These are phyloP conservation scores for Hirudinaria manillensis DNA, from an alignment of 2,888 invertebrate genomes.

Conservation along the genomic window DNA sequence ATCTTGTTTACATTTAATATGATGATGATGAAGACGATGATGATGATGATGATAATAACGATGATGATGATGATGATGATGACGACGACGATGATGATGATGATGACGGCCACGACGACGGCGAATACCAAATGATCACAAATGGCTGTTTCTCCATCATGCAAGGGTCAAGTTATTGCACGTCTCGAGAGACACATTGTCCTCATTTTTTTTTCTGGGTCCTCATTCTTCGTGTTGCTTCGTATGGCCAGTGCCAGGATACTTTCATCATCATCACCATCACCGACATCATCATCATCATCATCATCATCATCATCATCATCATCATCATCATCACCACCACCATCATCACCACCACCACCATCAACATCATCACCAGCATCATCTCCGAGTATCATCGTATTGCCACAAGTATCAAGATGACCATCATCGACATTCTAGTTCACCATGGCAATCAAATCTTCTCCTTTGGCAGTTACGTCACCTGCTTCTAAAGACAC, in stretches of 20 bases:
- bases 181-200: neutral
- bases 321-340: slow-evolving; percentile 12
- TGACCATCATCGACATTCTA: neutral
- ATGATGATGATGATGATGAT: slow-evolving; percentile 31
- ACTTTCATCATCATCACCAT: slow-evolving; percentile 6
- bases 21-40: slow-evolving; percentile 23
- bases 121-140: neutral
- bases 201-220: neutral
- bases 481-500: neutral
- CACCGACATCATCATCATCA: slow-evolving; percentile 17
- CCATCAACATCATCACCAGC: neutral
- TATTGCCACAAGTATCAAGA: neutral
- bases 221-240: neutral
- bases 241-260: neutral
- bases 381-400: neutral
- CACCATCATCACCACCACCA: neutral
- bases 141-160: neutral
- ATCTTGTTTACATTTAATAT: neutral
- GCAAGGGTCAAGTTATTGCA: too few relatives aligned
- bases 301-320: slow-evolving; percentile 26
- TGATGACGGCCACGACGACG: slow-evolving; percentile 1
- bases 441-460: neutral
- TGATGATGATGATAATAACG: slow-evolving; percentile 24
- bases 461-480: neutral
- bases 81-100: slow-evolving; percentile 25